A percentile compares a stretch with the other conserved stretches of the same genome.
These are phyloP conservation scores for Molossus alvarezi DNA, from an alignment of 2,797 vertebrate species.

Conservation along the genomic window DNA sequence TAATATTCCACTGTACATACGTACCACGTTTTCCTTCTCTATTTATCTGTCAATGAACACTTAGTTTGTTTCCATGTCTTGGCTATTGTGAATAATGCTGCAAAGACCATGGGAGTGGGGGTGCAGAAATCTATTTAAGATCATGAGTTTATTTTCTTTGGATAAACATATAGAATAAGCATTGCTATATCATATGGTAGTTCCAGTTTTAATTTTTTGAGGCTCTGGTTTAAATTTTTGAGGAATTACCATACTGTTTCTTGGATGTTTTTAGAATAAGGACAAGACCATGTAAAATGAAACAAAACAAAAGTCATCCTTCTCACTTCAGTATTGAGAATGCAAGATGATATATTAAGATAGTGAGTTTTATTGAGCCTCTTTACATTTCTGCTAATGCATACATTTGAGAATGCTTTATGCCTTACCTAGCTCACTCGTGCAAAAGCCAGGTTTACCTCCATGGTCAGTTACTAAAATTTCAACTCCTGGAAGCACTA, in stretches of 20 bases:
- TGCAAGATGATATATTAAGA: neutral
- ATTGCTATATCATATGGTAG: neutral
- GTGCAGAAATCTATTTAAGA: neutral
- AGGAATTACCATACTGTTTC: neutral
- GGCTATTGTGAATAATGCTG: neutral
- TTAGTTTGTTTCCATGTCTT: neutral
- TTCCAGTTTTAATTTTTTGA: neutral
- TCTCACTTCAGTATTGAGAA: neutral
- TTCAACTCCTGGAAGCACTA: neutral
- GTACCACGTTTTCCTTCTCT: neutral
- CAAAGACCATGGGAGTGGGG: neutral
- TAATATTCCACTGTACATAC: neutral
- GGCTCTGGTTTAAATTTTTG: neutral
- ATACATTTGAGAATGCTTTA: neutral
- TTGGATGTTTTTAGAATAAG: neutral
- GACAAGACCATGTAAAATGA: neutral
- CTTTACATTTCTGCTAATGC: neutral
- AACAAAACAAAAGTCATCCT: neutral
- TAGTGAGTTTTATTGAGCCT: neutral
- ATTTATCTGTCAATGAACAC: neutral
- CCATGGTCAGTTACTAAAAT: neutral
- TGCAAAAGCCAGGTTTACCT: neutral
- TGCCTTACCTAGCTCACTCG: neutral
- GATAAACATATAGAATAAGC: neutral
- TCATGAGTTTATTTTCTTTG: neutral